Conservation (phyloP, 2,888 invertebrate species). For the Apomyelois bistriatella region DNA sequence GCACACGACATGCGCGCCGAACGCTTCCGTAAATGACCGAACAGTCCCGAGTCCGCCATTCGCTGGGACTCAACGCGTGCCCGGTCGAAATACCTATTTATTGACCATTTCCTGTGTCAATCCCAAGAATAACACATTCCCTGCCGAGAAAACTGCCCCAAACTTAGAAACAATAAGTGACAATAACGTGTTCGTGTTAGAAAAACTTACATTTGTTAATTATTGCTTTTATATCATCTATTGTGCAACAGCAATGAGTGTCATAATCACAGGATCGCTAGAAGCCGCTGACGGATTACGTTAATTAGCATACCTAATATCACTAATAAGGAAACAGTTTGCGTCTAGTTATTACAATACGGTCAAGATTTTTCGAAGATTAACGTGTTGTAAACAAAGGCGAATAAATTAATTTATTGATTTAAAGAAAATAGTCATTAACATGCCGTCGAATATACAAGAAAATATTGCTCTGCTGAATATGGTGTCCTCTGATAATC, state of each 20-base stretch:
- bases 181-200: constrained; percentile 50
- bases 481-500: constrained; percentile 85
- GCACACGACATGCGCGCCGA: constrained; percentile 32
- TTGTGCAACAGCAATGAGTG: constrained; percentile 49
- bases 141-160: constrained; percentile 45
- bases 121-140: constrained; percentile 43
- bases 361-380: not conserved
- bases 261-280: constrained; percentile 43
- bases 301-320: constrained; percentile 45
- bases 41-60: constrained; percentile 62
- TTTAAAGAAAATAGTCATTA: constrained; percentile 24
- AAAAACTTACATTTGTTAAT: constrained; percentile 34
- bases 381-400: constrained; percentile 12
- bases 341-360: not conserved
- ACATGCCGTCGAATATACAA: constrained; percentile 67
- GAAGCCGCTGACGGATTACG: constrained; percentile 42
- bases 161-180: constrained; percentile 40
- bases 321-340: constrained; percentile 20
- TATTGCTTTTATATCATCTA: constrained; percentile 33
- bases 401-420: constrained; percentile 17
- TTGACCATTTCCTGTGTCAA: constrained; percentile 68
- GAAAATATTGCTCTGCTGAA: constrained; percentile 82
- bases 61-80: constrained; percentile 53
- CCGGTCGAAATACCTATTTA: constrained; percentile 48
- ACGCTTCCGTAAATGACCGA: constrained; percentile 54